A percentile compares a stretch with the other conserved stretches of the same genome.
Evolutionary conservation across 2,113 vertebrate species (phyloP).

Genomic region (Malurus cyaneus): DNA sequence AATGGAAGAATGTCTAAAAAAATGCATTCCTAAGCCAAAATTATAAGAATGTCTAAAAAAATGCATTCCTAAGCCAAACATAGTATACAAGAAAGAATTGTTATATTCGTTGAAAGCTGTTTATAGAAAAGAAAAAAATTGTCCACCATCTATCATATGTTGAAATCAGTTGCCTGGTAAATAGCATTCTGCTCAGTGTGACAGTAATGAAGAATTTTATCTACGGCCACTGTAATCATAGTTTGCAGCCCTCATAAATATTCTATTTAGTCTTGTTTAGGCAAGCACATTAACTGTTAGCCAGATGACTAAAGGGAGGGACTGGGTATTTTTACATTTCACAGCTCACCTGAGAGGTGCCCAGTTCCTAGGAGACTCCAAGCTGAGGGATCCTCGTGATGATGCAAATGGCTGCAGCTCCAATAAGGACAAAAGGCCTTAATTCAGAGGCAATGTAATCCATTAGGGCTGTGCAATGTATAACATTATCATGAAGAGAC

Average conservation of each 20-base stretch:
- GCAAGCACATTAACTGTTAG: not conserved
- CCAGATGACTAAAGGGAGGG: not conserved
- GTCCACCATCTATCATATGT: not conserved
- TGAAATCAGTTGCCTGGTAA: slow-evolving; percentile 49
- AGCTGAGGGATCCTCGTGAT: not conserved
- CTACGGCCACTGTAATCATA: not conserved
- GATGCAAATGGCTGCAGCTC: not conserved
- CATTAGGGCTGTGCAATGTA: not conserved
- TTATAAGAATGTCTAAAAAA: slow-evolving; percentile 16
- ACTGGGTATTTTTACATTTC: not conserved
- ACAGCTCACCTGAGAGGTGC: not conserved
- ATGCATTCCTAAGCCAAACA: slow-evolving; percentile 15
- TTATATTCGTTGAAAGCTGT: slow-evolving; percentile 25
- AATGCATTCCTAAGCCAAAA: slow-evolving; percentile 28
- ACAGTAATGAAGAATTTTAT: slow-evolving; percentile 50
- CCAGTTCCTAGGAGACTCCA: not conserved
- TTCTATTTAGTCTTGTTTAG: slow-evolving; percentile 11
- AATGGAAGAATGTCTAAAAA: slow-evolving; percentile 11
- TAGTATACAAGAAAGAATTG: not conserved
- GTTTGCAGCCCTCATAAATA: slow-evolving; percentile 36
- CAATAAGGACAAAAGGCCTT: not conserved
- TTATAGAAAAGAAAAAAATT: slow-evolving; percentile 17
- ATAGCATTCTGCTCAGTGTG: slow-evolving; percentile 13
- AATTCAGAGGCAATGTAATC: not conserved
- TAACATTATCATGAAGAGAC: not conserved